Base-by-base conservation (phyloP, 2,888 invertebrate species). In the Synergus gifuensis region DNA sequence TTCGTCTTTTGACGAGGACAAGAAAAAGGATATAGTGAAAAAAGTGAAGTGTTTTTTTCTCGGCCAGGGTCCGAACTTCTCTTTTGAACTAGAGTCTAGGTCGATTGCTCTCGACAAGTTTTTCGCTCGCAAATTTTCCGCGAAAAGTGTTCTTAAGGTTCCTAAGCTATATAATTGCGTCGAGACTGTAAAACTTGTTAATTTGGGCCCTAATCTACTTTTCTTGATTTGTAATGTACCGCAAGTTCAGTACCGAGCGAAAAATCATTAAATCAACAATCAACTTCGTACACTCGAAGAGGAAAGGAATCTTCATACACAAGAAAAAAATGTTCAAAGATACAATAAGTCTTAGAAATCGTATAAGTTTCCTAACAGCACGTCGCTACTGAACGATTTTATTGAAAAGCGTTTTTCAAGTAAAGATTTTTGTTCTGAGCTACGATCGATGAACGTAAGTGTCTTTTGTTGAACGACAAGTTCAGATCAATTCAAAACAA, bases 231-330 rank as follows among this genome's bases (percentile, higher is more conserved):
- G 91, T 92, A 86, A 92, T 92, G 92, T 92, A 91, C 92, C 88
- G 86, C 85, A 91, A 90, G 88, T 85, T 87, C 87, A 87, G 89
- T 86, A 86, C 86, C 83, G 85, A 90, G 84, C 89, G 89, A 88
- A 90, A 89, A 89, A 89, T 89, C 87, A 89, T 89, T 83, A 88
- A 90, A 84, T 90, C 94, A 91, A 94, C 94, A 93, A 95, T 95
- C 91, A 95, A 94, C 92, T 94, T 96, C 90, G 93, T 96, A 87
- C 96, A 96, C 93, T 96, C 96, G 85, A 96, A 96, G 93, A 96
- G 96, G 95, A 97, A 97, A 96, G 96, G 96, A 94, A 96, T 97
- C 94, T 96, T 96, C 93, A 96, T 96, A 95, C 96, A 96, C 93
- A 96, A 96, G 88, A 95, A 95, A 94, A 96, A 96, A 94, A 97